Percentiles rank a stretch among this genome's conserved stretches.
Conservation (phyloP, 2,113 vertebrate genomes). For the Phalacrocorax brasilianus region DNA sequence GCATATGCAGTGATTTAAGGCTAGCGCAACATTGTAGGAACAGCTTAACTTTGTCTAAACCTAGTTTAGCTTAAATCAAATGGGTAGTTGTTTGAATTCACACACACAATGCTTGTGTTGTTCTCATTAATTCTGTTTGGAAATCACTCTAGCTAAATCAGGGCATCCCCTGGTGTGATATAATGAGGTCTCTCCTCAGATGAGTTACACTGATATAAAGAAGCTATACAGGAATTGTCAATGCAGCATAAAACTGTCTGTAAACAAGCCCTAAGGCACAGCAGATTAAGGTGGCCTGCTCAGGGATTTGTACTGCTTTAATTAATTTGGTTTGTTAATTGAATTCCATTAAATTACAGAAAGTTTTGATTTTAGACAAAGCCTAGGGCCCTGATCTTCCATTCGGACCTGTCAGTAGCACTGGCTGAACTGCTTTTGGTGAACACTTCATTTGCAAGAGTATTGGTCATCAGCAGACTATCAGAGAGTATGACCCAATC, state of each 20-base stretch:
- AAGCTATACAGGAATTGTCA: slow-evolving; percentile 13
- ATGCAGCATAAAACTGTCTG: slow-evolving; percentile 23
- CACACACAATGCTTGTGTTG: background rate
- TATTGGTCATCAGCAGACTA: background rate
- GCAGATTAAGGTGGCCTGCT: background rate
- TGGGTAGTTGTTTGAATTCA: background rate
- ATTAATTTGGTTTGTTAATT: slow-evolving; percentile 34
- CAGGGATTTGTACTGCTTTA: slow-evolving; percentile 1
- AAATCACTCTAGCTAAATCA: background rate
- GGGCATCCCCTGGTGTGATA: slow-evolving; percentile 36
- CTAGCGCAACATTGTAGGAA: background rate
- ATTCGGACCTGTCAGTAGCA: background rate
- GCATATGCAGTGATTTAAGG: background rate
- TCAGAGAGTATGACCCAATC: background rate
- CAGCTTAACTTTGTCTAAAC: background rate
- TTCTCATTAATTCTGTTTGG: slow-evolving; percentile 14
- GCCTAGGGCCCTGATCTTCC: background rate
- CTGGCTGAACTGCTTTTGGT: background rate
- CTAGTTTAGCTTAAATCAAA: background rate
- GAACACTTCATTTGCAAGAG: background rate
- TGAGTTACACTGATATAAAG: slow-evolving; percentile 16
- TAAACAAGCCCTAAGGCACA: slow-evolving; percentile 25
- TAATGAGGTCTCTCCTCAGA: slow-evolving; percentile 44
- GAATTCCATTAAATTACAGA: background rate
- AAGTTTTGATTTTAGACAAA: slow-evolving; percentile 22